These are phyloP conservation scores for Nowickia ferox DNA, from an alignment of 2,888 invertebrate species.

Conservation along the genomic window DNA sequence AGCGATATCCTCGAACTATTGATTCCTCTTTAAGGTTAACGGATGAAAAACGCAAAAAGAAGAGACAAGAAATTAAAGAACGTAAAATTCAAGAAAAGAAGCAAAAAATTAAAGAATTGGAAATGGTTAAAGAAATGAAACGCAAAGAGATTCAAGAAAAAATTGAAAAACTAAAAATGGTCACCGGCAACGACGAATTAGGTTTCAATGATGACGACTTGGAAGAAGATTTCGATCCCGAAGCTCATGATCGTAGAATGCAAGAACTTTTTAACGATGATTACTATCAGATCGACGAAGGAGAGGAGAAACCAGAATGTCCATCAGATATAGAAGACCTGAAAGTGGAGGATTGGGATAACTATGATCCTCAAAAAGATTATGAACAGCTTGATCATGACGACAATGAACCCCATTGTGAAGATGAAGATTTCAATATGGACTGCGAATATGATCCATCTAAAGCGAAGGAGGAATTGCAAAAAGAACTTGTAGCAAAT, in stretches of 20 bases:
- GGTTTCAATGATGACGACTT: conserved; percentile 89
- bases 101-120: conserved; percentile 93
- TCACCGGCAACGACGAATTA: conserved; percentile 90
- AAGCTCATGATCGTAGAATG: conserved; percentile 94
- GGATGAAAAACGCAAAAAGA: conserved; percentile 90
- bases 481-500: conserved; percentile 85
- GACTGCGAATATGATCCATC: conserved; percentile 92
- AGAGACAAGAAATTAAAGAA: conserved; percentile 89
- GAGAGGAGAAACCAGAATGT: conserved; percentile 92
- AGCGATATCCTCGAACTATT: conserved; percentile 95
- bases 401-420: conserved; percentile 86
- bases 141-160: conserved; percentile 95
- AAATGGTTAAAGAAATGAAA: conserved; percentile 92
- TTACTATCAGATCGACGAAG: conserved; percentile 90
- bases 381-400: conserved; percentile 84
- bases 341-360: conserved; percentile 83
- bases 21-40: conserved; percentile 91
- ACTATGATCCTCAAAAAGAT: conserved; percentile 85
- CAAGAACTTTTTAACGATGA: conserved; percentile 92
- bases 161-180: conserved; percentile 92
- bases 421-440: conserved; percentile 94
- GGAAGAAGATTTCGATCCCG: conserved; percentile 96
- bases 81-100: conserved; percentile 91
- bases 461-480: conserved; percentile 83
- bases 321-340: conserved; percentile 88